phyloP scores from a whole-genome alignment of 2,797 vertebrate species.

The Phoebastria nigripes region DNA sequence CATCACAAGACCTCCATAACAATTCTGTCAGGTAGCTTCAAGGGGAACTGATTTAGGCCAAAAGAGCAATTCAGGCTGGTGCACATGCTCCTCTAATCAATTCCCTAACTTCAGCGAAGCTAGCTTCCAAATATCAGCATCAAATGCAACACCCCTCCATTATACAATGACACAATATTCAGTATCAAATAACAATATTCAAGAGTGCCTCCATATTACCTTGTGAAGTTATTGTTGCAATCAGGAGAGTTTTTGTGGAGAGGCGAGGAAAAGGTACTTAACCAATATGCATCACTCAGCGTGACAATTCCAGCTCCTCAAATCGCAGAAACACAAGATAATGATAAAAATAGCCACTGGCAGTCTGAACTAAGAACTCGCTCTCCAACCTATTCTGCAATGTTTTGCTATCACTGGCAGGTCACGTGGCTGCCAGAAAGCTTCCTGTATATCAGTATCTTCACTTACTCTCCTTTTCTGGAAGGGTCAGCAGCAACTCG shows the following conservation, averaged over 20 bases:
- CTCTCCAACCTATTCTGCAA: constrained; percentile 18
- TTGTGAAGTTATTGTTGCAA: background rate
- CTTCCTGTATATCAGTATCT: background rate
- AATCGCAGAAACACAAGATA: background rate
- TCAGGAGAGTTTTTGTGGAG: background rate
- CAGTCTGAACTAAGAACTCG: background rate
- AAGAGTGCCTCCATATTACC: background rate
- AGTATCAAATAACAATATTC: background rate
- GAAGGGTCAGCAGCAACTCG: background rate
- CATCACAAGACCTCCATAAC: background rate
- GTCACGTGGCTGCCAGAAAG: background rate
- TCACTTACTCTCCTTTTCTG: background rate
- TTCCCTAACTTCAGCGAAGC: background rate
- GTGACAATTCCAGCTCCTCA: background rate
- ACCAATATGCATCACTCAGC: background rate
- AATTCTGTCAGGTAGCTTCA: background rate
- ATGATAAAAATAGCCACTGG: constrained; percentile 21
- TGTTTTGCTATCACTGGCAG: background rate
- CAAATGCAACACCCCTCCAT: background rate
- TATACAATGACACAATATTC: background rate
- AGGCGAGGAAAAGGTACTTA: background rate
- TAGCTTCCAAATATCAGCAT: background rate
- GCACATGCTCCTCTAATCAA: background rate
- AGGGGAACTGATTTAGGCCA: background rate
- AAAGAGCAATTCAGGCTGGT: background rate